Percentiles rank a stretch among this genome's conserved stretches.
These are phyloP conservation scores for Neosalanx taihuensis DNA, from an alignment of 2,797 vertebrate genomes.

Conservation along the genomic window DNA sequence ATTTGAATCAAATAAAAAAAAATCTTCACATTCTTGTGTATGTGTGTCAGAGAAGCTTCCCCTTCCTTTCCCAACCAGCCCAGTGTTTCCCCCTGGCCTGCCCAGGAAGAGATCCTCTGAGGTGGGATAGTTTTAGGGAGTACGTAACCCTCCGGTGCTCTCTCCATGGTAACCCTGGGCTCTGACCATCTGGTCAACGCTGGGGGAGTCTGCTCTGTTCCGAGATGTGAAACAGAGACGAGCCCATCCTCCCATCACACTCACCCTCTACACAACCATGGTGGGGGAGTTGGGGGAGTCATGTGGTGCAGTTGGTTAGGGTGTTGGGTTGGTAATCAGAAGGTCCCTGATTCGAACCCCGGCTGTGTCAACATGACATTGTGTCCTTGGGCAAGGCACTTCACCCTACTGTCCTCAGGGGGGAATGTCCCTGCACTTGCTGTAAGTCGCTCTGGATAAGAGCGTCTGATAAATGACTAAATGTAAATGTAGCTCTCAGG, in stretches of 20 bases:
- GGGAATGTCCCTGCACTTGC: too few species aligned
- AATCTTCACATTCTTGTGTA: slow-evolving; percentile 16
- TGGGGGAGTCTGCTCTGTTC: neutral
- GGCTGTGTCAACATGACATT: too few species aligned
- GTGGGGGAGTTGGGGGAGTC: too few species aligned
- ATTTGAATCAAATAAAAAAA: slow-evolving; percentile 8
- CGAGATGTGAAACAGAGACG: neutral
- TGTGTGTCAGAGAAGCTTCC: slow-evolving; percentile 11
- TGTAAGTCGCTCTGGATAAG: too few species aligned
- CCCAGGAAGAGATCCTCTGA: neutral
- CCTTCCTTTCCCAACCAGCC: neutral
- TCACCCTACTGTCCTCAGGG: too few species aligned
- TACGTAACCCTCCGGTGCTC: neutral
- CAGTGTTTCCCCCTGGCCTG: neutral
- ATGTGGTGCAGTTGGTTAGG: too few species aligned
- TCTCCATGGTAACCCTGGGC: neutral
- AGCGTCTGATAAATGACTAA: too few species aligned
- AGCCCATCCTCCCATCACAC: neutral
- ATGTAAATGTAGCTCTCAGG: too few species aligned
- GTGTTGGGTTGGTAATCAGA: too few species aligned
- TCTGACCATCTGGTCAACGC: neutral
- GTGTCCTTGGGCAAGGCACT: too few species aligned
- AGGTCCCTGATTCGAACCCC: too few species aligned
- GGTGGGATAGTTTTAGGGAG: neutral
- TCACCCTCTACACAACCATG: neutral